These are phyloP conservation scores for Marisa cornuarietis DNA, from an alignment of 1,140 invertebrate species.

Conservation along the genomic window DNA sequence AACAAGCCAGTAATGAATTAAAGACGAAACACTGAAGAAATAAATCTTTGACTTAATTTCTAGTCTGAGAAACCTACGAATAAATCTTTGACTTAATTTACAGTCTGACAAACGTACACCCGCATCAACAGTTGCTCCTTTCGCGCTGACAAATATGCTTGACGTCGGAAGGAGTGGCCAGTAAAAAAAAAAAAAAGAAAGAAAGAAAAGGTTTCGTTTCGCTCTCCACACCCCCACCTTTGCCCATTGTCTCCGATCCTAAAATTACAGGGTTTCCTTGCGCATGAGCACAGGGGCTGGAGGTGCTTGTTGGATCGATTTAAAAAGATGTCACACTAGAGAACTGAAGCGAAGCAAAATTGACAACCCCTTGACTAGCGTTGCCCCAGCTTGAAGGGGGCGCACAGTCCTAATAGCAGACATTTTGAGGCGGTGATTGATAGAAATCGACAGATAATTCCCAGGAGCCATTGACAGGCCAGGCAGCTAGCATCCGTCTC, in stretches of 20 bases:
- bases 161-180: too few relatives aligned
- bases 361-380: background rate
- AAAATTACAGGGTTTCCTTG: conserved; percentile 3
- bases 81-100: too few relatives aligned
- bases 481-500: background rate
- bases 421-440: conserved; percentile 1
- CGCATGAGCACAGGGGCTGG: background rate
- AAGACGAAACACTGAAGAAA: too few relatives aligned
- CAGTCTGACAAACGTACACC: too few relatives aligned
- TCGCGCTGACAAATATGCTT: too few relatives aligned
- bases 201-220: background rate
- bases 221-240: background rate
- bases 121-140: too few relatives aligned
- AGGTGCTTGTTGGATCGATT: conserved; percentile 1
- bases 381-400: background rate
- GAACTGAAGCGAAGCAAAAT: conserved; percentile 5
- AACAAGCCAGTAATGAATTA: too few relatives aligned
- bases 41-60: too few relatives aligned
- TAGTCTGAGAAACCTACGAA: too few relatives aligned
- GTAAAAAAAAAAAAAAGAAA: too few relatives aligned
- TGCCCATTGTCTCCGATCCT: background rate
- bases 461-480: conserved; percentile 3
- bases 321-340: conserved; percentile 3
- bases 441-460: background rate
- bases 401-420: background rate